Conservation (phyloP, 2,113 vertebrate species). For the Pavo muticus region DNA sequence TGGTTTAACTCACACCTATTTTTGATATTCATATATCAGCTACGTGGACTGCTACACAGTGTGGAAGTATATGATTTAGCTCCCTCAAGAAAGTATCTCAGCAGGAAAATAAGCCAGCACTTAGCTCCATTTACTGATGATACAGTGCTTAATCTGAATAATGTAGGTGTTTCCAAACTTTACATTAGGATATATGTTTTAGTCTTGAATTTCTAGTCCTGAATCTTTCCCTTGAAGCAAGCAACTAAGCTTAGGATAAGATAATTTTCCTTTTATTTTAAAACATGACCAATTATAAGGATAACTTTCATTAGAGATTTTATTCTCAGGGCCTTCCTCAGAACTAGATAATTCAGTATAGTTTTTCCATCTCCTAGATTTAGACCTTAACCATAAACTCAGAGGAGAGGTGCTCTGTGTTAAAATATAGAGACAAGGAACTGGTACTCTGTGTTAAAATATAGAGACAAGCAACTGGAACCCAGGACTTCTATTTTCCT, state of each 20-base stretch:
- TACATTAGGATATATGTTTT: not conserved
- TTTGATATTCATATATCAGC: not conserved
- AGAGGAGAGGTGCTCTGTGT: not conserved
- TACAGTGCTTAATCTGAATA: not conserved
- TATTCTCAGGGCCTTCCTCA: not conserved
- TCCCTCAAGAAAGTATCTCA: not conserved
- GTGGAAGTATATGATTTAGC: not conserved
- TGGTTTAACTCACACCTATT: not conserved
- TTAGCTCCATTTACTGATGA: accelerated
- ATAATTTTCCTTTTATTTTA: not conserved
- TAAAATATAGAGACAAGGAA: not conserved
- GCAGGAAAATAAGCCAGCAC: not conserved
- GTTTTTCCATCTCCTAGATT: not conserved
- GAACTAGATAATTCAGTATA: not conserved
- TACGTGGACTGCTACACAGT: not conserved
- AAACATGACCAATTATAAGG: not conserved
- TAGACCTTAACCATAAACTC: not conserved
- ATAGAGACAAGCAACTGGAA: not conserved
- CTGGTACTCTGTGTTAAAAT: not conserved
- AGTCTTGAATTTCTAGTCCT: not conserved
- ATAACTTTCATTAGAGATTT: not conserved
- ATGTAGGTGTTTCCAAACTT: not conserved
- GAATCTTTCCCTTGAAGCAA: not conserved
- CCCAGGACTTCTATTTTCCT: not conserved
- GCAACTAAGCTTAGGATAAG: not conserved